A percentile compares a stretch with the other conserved stretches of the same genome.
These are phyloP conservation scores for Rhinichthys osculus DNA, from an alignment of 2,797 vertebrate species.

Conservation along the genomic window DNA sequence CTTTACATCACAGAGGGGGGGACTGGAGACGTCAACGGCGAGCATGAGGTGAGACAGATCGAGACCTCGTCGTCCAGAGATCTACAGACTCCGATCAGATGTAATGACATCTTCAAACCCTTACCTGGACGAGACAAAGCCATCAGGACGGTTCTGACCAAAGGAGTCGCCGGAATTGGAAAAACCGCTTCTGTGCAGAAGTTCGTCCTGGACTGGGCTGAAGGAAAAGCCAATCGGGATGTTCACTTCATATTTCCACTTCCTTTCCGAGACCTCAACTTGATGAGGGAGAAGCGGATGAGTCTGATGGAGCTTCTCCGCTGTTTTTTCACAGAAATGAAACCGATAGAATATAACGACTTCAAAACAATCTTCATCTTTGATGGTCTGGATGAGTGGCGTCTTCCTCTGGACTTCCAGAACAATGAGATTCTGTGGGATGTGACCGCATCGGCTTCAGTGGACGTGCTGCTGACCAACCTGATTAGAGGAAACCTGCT, in stretches of 20 bases:
- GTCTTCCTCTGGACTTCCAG: constrained; percentile 12
- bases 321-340: constrained; percentile 33
- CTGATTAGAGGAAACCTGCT: constrained; percentile 29
- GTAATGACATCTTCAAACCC: constrained; percentile 30
- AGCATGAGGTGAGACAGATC: constrained; percentile 48
- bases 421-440: constrained; percentile 41
- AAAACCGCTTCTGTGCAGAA: constrained; percentile 44
- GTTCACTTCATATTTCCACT: constrained; percentile 44
- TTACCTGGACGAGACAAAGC: constrained; percentile 5
- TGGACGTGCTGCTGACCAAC: constrained; percentile 20
- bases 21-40: background rate
- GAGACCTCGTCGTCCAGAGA: constrained; percentile 1
- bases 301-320: constrained; percentile 43
- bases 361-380: constrained; percentile 44
- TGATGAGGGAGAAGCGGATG: constrained; percentile 31
- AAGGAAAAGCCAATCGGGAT: constrained; percentile 41
- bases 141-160: constrained; percentile 32
- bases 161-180: constrained; percentile 18
- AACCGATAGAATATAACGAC: background rate
- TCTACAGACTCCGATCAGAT: constrained; percentile 16
- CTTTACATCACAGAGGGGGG: constrained; percentile 44
- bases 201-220: constrained; percentile 48
- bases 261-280: constrained; percentile 48
- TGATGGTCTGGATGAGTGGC: constrained; percentile 19
- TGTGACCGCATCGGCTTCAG: constrained; percentile 17